phyloP scores from a whole-genome alignment of 2,888 invertebrate genomes.

The Oegoconia quadripuncta region DNA sequence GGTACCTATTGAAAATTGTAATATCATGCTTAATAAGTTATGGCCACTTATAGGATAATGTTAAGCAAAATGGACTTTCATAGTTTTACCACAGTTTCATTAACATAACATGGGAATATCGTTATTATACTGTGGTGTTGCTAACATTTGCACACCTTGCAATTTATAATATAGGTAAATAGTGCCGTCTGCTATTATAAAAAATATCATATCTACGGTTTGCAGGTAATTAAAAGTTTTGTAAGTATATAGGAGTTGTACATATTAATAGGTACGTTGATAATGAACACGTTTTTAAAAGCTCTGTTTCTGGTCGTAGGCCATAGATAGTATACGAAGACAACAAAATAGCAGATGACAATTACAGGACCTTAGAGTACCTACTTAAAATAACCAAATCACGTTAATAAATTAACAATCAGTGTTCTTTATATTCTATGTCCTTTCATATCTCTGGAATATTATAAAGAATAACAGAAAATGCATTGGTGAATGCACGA shows the following conservation, averaged over 20 bases:
- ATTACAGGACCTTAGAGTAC: too few relatives aligned
- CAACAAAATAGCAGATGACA: conserved; percentile 14
- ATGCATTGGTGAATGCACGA: conserved; percentile 53
- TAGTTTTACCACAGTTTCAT: conserved; percentile 35
- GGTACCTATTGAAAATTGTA: conserved; percentile 46
- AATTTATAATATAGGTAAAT: too few relatives aligned
- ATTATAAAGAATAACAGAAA: conserved; percentile 46
- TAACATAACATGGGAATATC: conserved; percentile 33
- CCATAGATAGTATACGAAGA: conserved; percentile 21
- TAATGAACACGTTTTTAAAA: conserved; percentile 51
- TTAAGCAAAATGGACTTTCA: conserved; percentile 61
- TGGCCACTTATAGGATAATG: conserved; percentile 51
- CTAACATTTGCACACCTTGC: too few relatives aligned
- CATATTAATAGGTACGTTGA: conserved; percentile 33
- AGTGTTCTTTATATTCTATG: conserved; percentile 22
- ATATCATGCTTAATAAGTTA: conserved; percentile 62
- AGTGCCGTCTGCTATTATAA: too few relatives aligned
- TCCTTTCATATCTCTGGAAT: conserved; percentile 32
- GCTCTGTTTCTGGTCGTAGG: conserved; percentile 41
- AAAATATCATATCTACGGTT: too few relatives aligned
- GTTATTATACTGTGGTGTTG: conserved; percentile 21
- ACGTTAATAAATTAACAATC: too few relatives aligned
- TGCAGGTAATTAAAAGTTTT: too few relatives aligned
- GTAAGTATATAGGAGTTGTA: too few relatives aligned
- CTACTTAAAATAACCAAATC: too few relatives aligned